A percentile compares a stretch with the other conserved stretches of the same genome.
phyloP scores from a whole-genome alignment of 2,113 vertebrate species.

The Coreoperca whiteheadi region DNA sequence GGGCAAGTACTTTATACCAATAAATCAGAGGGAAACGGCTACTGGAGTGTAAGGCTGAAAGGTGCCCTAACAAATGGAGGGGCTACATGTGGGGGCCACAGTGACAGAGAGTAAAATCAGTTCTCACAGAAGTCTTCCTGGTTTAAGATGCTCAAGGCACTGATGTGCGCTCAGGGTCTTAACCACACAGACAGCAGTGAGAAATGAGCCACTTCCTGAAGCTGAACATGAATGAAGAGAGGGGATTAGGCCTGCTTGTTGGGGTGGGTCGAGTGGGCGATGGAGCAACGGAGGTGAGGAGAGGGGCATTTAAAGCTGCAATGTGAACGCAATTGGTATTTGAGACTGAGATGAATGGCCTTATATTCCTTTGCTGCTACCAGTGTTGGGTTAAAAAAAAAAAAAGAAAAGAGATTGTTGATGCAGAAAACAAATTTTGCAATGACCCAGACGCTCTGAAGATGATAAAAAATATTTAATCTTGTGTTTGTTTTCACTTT shows the following conservation, averaged over 20 bases:
- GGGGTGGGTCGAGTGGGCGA: slow-evolving; percentile 27
- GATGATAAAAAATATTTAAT: slow-evolving; percentile 86
- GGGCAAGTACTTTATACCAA: background rate
- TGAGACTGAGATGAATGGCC: slow-evolving; percentile 23
- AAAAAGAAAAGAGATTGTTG: background rate
- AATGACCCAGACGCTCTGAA: slow-evolving; percentile 50
- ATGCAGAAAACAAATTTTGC: background rate
- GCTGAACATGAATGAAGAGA: slow-evolving; percentile 48
- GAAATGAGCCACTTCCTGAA: slow-evolving; percentile 72
- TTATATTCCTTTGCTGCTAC: background rate
- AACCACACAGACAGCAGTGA: slow-evolving; percentile 47
- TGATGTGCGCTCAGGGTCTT: slow-evolving; percentile 22
- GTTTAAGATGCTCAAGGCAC: slow-evolving; percentile 1
- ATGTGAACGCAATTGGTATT: slow-evolving; percentile 27
- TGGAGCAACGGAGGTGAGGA: slow-evolving; percentile 15
- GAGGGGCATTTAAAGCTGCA: slow-evolving; percentile 25
- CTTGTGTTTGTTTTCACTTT: slow-evolving; percentile 38
- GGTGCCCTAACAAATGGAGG: slow-evolving; percentile 21
- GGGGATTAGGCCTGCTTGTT: slow-evolving; percentile 8
- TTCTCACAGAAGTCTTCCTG: slow-evolving; percentile 5
- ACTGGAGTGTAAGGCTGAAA: background rate
- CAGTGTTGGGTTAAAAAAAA: background rate
- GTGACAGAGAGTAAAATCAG: background rate
- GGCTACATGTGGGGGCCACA: background rate
- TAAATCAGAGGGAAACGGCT: background rate